Evolutionary conservation across 2,797 vertebrate genomes (phyloP).

Genomic region (Sebastes oblongus): DNA sequence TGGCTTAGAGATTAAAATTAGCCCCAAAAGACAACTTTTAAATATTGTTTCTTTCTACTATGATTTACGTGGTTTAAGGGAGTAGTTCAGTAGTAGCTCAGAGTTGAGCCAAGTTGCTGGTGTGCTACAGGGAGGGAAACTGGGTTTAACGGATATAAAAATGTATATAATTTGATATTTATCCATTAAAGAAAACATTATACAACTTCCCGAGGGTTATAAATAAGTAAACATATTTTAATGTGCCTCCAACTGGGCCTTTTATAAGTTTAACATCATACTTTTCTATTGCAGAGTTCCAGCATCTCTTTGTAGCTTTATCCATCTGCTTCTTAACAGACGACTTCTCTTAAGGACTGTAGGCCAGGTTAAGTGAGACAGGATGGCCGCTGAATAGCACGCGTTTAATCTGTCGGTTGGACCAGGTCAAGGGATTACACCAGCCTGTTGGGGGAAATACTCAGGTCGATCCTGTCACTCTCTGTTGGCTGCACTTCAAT

Average conservation of each 20-base stretch:
- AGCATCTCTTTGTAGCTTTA: not conserved
- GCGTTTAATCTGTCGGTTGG: conserved; percentile 64
- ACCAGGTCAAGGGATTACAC: conserved; percentile 70
- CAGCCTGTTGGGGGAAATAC: conserved; percentile 59
- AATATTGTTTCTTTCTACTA: not conserved
- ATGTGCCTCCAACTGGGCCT: not conserved
- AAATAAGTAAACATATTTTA: not conserved
- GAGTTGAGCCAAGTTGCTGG: not conserved
- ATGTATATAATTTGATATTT: not conserved
- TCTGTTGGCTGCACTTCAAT: conserved; percentile 68
- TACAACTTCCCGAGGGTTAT: not conserved
- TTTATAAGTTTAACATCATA: not conserved
- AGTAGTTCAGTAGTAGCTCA: not conserved
- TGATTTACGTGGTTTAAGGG: not conserved
- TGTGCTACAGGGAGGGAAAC: not conserved
- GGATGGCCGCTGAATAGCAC: conserved; percentile 49
- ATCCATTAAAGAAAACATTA: not conserved
- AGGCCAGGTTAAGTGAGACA: conserved; percentile 62
- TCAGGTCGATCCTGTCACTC: conserved; percentile 61
- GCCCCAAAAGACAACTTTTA: not conserved
- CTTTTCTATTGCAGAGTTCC: not conserved
- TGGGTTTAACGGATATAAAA: not conserved
- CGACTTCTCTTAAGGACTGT: conserved; percentile 35
- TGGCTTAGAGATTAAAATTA: not conserved
- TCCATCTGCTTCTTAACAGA: conserved; percentile 10